Evolutionary conservation across 2,888 invertebrate genomes (phyloP).

Genomic region (Pegoplata infirma): DNA sequence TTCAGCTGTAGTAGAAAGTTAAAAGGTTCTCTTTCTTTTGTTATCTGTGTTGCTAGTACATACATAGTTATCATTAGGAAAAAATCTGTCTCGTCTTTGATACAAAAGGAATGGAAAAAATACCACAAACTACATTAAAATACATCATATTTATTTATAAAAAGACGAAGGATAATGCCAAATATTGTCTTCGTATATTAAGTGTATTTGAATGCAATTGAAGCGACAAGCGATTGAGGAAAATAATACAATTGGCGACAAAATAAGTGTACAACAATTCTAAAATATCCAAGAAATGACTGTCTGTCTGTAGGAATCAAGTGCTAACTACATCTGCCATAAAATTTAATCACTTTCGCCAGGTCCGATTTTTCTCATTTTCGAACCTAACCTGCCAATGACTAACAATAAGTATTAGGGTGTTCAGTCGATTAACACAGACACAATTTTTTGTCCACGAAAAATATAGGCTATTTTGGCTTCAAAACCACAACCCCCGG

Average conservation of each 20-base stretch:
- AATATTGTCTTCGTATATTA: neutral
- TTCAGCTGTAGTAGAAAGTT: slow-evolving; percentile 16
- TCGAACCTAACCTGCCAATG: too few species aligned
- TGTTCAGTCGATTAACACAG: too few species aligned
- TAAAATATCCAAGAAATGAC: neutral
- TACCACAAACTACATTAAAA: neutral
- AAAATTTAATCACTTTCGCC: too few species aligned
- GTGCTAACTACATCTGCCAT: too few species aligned
- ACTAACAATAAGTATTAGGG: too few species aligned
- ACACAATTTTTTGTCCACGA: too few species aligned
- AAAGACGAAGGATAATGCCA: slow-evolving; percentile 6
- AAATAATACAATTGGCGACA: neutral
- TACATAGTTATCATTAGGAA: slow-evolving; percentile 43
- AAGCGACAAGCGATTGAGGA: neutral
- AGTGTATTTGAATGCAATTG: slow-evolving; percentile 23
- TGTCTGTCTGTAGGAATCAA: too few species aligned
- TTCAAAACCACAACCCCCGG: too few species aligned
- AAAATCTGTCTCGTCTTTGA: slow-evolving; percentile 53
- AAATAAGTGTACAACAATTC: neutral
- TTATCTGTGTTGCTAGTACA: slow-evolving; percentile 21
- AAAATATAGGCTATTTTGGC: too few species aligned
- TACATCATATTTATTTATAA: slow-evolving; percentile 8
- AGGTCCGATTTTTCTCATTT: too few species aligned
- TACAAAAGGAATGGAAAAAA: slow-evolving; percentile 21
- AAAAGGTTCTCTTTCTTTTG: slow-evolving; percentile 4